Evolutionary conservation across 1,140 invertebrate species (phyloP), one percentile per base, ranked within the genome.

Genomic region (Eufriesea mexicana): DNA sequence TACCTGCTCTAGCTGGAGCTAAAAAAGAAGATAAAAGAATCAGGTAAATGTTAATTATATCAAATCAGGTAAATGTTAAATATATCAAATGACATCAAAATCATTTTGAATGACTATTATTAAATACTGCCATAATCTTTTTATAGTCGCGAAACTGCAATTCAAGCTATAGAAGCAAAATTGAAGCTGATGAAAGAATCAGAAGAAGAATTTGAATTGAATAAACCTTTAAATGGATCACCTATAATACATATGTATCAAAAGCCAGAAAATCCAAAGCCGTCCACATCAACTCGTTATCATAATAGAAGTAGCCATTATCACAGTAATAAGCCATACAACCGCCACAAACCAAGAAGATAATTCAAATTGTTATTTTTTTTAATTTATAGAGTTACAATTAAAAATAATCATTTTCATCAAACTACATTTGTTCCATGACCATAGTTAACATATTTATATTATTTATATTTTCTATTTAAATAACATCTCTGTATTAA

Each of bases 141-240:
- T 74, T 74, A 75, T 51, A 97, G 97, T 92, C 96, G 96, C 87
- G 95, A 96, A 89, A 96, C 96, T 47, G 97, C 97, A 82, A 98
- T 98, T 86, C 96, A 97, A 89, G 97, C 97, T 5, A 98, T 98
- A 83, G 97, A 98, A 92, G 97, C 97, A 2, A 98, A 98, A 93
- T 93, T 98, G 5, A 98, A 97, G 89, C 94, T 96, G 89, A 97
- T 98, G 96, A 95, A 95, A 87, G 96, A 96, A 84, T 95, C 95
- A 0, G 95, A 95, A 51, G 96, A 97, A 85, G 97, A 97, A 89
- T 96, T 97, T 85, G 96, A 96, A 76, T 94, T 97, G 0, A 97
- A 97, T 87, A 96, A 96, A 87, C 94, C 96, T 35, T 94, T 96
- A 25, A 73, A 95, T 94, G 84, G 96, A 95, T 91, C 95, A 35